A percentile compares a stretch with the other conserved stretches of the same genome.
Conservation (phyloP, 92 coral and sea anemone genomes). For the Metridium senile region DNA sequence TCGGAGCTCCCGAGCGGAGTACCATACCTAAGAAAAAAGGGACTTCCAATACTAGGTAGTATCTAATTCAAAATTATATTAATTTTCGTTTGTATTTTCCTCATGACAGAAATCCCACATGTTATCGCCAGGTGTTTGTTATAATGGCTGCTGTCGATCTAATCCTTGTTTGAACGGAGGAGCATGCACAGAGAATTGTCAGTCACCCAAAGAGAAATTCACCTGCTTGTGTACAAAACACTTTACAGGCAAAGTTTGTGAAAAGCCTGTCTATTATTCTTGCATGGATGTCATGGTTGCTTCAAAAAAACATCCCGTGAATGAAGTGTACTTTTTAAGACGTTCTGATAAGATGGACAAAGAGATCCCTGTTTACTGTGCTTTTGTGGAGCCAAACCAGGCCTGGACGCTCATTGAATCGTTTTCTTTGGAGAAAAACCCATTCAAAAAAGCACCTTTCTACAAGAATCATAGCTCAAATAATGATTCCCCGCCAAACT, state of each 20-base stretch:
- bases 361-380: conserved; percentile 22
- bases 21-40: no score
- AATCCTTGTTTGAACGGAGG: conserved; percentile 53
- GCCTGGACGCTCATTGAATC: conserved; percentile 41
- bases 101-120: neutral
- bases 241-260: conserved; percentile 25
- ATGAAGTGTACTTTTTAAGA: conserved; percentile 14
- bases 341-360: neutral
- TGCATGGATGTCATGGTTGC: conserved; percentile 25
- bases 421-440: conserved; percentile 15
- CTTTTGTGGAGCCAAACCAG: conserved; percentile 8
- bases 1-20: no score
- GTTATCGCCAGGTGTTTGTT: conserved; percentile 20
- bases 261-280: neutral
- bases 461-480: neutral
- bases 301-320: neutral
- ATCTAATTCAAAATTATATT: neutral
- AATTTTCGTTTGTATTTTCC: neutral
- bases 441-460: neutral
- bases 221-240: conserved; percentile 28
- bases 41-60: no score
- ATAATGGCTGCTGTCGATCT: conserved; percentile 31
- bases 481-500: neutral
- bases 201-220: conserved; percentile 20
- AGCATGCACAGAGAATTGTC: conserved; percentile 38